Evolutionary conservation across 2,888 invertebrate species (phyloP).

Genomic region (Strigamia transsilvanica): DNA sequence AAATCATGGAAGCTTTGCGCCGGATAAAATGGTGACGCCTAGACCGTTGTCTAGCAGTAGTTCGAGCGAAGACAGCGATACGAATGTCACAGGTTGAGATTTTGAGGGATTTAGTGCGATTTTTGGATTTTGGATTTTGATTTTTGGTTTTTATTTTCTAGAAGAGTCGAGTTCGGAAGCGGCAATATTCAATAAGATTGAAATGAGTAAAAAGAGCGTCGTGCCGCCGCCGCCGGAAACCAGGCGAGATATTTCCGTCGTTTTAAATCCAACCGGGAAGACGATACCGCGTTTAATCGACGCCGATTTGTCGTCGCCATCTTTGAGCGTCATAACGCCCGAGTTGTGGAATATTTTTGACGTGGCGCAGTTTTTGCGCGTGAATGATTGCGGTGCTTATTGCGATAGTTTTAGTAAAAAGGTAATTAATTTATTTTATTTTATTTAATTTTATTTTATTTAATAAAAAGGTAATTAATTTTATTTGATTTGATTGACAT

Average conservation of each 20-base stretch:
- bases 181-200: background rate
- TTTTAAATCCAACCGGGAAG: slow-evolving; percentile 38
- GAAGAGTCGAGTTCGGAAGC: slow-evolving; percentile 53
- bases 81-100: background rate
- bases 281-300: slow-evolving; percentile 58
- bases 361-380: slow-evolving; percentile 87
- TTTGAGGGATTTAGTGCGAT: background rate
- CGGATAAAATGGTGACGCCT: background rate
- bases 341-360: slow-evolving; percentile 83
- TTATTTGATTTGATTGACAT: background rate
- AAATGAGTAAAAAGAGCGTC: slow-evolving; percentile 13
- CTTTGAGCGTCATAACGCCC: slow-evolving; percentile 63
- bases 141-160: slow-evolving; percentile 16
- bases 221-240: slow-evolving; percentile 3
- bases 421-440: slow-evolving; percentile 58
- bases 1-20: background rate
- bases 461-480: slow-evolving; percentile 64
- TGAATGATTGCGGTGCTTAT: slow-evolving; percentile 79
- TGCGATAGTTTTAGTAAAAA: slow-evolving; percentile 70
- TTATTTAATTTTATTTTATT: background rate
- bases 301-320: slow-evolving; percentile 39
- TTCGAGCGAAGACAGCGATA: slow-evolving; percentile 49
- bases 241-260: slow-evolving; percentile 17
- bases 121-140: background rate
- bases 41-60: slow-evolving; percentile 33